Conservation (phyloP, 1,140 invertebrate genomes). For the Zaprionus gabonicus region DNA sequence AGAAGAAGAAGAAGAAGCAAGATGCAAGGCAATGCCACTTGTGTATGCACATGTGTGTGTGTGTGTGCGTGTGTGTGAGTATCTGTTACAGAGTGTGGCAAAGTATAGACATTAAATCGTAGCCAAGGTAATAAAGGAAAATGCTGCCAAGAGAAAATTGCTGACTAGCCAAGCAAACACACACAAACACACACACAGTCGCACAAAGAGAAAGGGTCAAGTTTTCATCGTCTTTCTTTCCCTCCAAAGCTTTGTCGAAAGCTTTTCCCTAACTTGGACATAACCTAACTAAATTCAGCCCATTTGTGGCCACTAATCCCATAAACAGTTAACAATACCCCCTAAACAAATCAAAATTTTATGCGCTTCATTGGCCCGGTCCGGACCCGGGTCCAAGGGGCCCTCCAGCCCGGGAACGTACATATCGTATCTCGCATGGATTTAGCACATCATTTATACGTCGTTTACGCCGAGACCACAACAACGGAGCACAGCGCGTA, state of each 20-base stretch:
- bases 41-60: constrained; percentile 25
- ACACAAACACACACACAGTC: background rate
- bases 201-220: constrained; percentile 33
- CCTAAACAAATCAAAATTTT: constrained; percentile 45
- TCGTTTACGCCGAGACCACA: constrained; percentile 52
- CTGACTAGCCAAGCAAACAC: constrained; percentile 30
- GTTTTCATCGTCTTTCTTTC: background rate
- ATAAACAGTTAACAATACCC: constrained; percentile 31
- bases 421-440: constrained; percentile 50
- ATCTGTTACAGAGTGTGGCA: constrained; percentile 26
- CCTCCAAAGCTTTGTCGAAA: background rate
- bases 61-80: constrained; percentile 8
- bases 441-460: constrained; percentile 73
- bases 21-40: constrained; percentile 54
- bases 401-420: background rate
- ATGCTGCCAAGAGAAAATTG: constrained; percentile 34
- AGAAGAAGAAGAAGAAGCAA: constrained; percentile 13
- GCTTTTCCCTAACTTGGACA: constrained; percentile 3
- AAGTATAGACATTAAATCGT: constrained; percentile 39
- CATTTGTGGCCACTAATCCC: constrained; percentile 34
- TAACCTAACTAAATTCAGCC: constrained; percentile 6
- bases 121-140: constrained; percentile 43
- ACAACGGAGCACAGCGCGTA: constrained; percentile 22
- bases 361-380: constrained; percentile 45
- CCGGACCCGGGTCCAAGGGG: background rate